Conservation (phyloP, 2,113 vertebrate genomes). For the Mionectes macconnelli region DNA sequence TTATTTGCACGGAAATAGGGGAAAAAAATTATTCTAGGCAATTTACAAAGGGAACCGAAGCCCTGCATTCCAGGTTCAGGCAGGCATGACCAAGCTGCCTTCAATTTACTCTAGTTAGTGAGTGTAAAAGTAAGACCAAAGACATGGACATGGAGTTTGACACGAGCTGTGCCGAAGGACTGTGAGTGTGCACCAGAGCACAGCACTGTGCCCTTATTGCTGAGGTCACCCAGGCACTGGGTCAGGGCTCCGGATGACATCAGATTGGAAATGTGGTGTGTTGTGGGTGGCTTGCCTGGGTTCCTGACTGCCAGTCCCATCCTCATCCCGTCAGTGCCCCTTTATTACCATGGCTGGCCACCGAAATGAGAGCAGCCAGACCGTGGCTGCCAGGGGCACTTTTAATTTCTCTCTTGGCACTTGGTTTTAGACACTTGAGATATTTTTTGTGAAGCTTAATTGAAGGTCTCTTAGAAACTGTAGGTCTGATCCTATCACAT, state of each 20-base stretch:
- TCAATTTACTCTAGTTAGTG: constrained; percentile 39
- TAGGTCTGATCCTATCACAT: constrained; percentile 37
- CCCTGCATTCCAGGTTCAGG: constrained; percentile 56
- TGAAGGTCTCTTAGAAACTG: constrained; percentile 57
- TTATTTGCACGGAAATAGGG: constrained; percentile 44
- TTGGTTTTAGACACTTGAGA: constrained; percentile 54
- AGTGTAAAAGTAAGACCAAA: constrained; percentile 28
- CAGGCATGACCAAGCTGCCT: constrained; percentile 65
- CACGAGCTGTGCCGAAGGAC: neutral
- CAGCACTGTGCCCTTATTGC: neutral
- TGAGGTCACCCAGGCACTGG: neutral
- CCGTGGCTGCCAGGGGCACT: constrained; percentile 35
- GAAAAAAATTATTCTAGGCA: neutral
- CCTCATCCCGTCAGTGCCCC: neutral
- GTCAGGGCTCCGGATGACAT: neutral
- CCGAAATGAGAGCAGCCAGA: constrained; percentile 15
- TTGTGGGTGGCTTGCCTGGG: neutral
- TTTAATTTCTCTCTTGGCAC: constrained; percentile 57
- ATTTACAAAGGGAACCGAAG: constrained; percentile 31
- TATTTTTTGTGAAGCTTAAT: constrained; percentile 56
- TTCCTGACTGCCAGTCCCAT: neutral
- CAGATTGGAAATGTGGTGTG: neutral
- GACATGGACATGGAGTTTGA: constrained; percentile 37
- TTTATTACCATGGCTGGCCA: constrained; percentile 43
- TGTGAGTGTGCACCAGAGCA: neutral